Base-by-base conservation (phyloP, 2,888 invertebrate genomes). In the Hirtodrosophila alboralis region DNA sequence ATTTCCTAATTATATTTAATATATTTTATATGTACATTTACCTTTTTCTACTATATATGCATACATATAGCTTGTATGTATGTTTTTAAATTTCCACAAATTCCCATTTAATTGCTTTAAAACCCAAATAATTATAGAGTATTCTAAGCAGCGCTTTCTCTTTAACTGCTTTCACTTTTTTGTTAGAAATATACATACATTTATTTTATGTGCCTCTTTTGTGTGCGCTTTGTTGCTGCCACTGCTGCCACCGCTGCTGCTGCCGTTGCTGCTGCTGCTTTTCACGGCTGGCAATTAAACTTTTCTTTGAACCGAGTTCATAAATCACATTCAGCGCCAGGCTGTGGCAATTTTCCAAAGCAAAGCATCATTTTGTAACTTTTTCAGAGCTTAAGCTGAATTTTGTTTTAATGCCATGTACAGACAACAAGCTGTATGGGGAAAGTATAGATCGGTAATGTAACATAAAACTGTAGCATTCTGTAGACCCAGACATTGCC, bases 251-350 rank as follows among this genome's bases (percentile, higher is more conserved):
- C 31, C 4, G 10, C 21, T 38, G 38, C 14, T 13, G 40, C 36
- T 33, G 27, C 43, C 63, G 65, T 49, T 71, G 66, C 51, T 21
- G 16, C 44, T 65, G 66, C 75, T 83, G 84, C 68, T 85, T 83
- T 85, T 74, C 85, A 71, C 86, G 83, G 75, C 76, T 85, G 87
- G 84, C 86, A 85, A 83, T 85, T 83, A 83, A 83, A 83, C 87
- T 85, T 87, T 80, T 85, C 84, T 83, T 78, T 52, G 68, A 83
- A 61, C 68, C 45, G 73, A 83, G 81, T 83, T 83, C 87, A 83
- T 83, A 83, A 83, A 83, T 83, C 81, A 83, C 86, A 83, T 83
- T 81, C 87, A 80, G 59, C 59, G 64, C 56, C 86, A 79, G 79
- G 72, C 77, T 51, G 72, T 33, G 58, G 52, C 57, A 48, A 28